Conservation (phyloP, 2,888 invertebrate genomes). For the Noctua fimbriata region DNA sequence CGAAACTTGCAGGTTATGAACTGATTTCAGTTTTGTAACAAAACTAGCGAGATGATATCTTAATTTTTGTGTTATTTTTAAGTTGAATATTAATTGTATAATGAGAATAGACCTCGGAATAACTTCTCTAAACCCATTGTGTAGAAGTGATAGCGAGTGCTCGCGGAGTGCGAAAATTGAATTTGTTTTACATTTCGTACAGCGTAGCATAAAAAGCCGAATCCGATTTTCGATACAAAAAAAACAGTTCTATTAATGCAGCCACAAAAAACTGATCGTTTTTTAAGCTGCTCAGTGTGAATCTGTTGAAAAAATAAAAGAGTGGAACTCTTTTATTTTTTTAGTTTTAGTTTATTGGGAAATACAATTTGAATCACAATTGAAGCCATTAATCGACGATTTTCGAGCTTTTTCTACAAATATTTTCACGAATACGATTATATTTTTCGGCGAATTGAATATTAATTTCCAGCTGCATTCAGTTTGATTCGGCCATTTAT, state of each 20-base stretch:
- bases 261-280: not conserved
- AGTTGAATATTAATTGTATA: not conserved
- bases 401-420: not conserved
- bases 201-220: not conserved
- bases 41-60: not conserved
- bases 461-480: not conserved
- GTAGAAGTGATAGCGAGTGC: not conserved
- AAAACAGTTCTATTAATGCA: not conserved
- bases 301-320: slow-evolving; percentile 6
- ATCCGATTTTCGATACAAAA: not conserved
- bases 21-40: not conserved
- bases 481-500: not conserved
- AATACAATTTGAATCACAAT: not conserved
- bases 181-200: not conserved
- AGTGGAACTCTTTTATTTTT: too few species aligned
- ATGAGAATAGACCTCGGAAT: not conserved
- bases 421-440: not conserved
- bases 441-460: not conserved
- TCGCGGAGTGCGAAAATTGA: not conserved
- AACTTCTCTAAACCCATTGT: not conserved
- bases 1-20: not conserved
- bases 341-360: not conserved
- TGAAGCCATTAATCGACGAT: not conserved
- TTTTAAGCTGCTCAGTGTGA: too few species aligned
- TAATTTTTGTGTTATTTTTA: not conserved